These are phyloP conservation scores for Mactra quadrangularis DNA, from an alignment of 1,140 invertebrate species.

Conservation along the genomic window DNA sequence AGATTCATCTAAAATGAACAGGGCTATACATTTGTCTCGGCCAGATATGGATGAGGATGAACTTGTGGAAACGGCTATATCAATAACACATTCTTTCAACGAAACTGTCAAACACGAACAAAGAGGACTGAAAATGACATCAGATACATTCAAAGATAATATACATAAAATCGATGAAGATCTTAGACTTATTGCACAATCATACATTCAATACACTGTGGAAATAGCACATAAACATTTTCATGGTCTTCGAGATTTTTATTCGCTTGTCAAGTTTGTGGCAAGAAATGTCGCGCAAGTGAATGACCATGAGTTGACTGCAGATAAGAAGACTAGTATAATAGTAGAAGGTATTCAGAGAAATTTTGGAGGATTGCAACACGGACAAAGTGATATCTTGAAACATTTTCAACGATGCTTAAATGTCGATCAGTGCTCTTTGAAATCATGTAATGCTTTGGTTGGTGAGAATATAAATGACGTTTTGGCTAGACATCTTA, in stretches of 20 bases:
- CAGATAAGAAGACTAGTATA: not conserved
- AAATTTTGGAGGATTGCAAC: constrained; percentile 74
- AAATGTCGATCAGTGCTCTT: not conserved
- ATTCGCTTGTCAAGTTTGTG: constrained; percentile 76
- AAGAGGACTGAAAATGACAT: not conserved
- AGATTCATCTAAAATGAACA: constrained; percentile 73
- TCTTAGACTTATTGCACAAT: constrained; percentile 62
- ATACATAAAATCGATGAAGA: constrained; percentile 6
- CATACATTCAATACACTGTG: constrained; percentile 65
- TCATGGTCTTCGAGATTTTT: constrained; percentile 76
- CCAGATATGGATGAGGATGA: constrained; percentile 67
- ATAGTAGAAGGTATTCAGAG: constrained; percentile 65
- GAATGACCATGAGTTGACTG: not conserved
- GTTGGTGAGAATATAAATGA: constrained; percentile 68
- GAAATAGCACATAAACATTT: constrained; percentile 70
- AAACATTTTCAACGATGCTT: constrained; percentile 17
- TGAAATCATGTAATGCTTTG: constrained; percentile 25
- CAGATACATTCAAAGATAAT: not conserved
- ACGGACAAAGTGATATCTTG: constrained; percentile 47
- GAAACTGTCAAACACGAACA: not conserved
- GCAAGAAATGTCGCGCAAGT: constrained; percentile 28
- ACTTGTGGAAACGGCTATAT: constrained; percentile 42
- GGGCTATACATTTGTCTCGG: constrained; percentile 68
- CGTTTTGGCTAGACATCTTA: constrained; percentile 64
- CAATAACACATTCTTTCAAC: constrained; percentile 43